Percentiles rank a stretch among this genome's conserved stretches.
These are phyloP conservation scores for Baccha elongata DNA, from an alignment of 2,888 invertebrate genomes.

Conservation along the genomic window DNA sequence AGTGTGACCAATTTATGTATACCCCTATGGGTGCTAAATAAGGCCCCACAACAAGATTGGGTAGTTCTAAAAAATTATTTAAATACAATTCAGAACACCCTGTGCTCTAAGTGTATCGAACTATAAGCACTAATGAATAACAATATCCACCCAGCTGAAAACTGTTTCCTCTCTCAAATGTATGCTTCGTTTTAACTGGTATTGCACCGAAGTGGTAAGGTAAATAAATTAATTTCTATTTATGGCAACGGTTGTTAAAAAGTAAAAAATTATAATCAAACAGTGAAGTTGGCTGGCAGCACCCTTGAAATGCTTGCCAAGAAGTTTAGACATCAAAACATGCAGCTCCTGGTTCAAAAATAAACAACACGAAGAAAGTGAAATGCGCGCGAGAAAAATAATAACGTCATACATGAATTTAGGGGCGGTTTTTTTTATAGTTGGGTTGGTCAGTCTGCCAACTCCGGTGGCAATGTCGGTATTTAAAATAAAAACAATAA, in stretches of 20 bases:
- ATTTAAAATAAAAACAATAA: conserved; percentile 16
- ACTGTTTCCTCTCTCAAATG: conserved; percentile 15
- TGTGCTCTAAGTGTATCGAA: conserved; percentile 14
- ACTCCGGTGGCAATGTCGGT: conserved; percentile 7
- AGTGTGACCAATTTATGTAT: too few relatives aligned
- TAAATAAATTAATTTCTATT: conserved; percentile 61
- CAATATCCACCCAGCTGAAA: conserved; percentile 25
- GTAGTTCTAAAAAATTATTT: too few relatives aligned
- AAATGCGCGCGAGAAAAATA: conserved; percentile 56
- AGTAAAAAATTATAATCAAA: conserved; percentile 45
- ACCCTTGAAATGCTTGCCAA: conserved; percentile 63
- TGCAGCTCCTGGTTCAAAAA: background rate
- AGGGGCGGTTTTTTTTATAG: conserved; percentile 28
- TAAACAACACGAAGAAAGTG: conserved; percentile 39
- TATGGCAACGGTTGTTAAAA: conserved; percentile 44
- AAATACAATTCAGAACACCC: too few relatives aligned
- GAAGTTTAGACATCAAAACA: background rate
- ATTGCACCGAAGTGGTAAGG: conserved; percentile 13
- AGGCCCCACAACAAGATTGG: too few relatives aligned
- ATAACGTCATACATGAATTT: conserved; percentile 25
- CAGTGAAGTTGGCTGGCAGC: conserved; percentile 41
- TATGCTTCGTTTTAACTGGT: conserved; percentile 11
- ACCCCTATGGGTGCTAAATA: too few relatives aligned
- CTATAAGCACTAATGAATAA: conserved; percentile 59
- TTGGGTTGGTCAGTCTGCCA: conserved; percentile 57